Percentiles rank a stretch among this genome's conserved stretches.
phyloP scores from a whole-genome alignment of 2,888 invertebrate genomes.

The Metellina segmentata region DNA sequence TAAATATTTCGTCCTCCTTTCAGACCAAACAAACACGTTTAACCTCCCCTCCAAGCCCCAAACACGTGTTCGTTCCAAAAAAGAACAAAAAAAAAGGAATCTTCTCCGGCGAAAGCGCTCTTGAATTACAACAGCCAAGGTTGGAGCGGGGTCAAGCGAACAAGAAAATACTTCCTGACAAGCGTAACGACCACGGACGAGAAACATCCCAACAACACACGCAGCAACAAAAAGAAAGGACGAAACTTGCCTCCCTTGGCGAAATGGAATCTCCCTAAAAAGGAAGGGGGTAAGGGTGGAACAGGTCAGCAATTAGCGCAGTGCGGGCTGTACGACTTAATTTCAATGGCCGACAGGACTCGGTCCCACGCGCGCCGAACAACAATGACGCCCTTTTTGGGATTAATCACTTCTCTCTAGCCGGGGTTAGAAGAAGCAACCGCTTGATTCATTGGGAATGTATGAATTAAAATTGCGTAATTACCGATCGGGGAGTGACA shows the following conservation, averaged over 20 bases:
- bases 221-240: background rate
- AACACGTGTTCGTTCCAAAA: background rate
- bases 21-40: too few species aligned
- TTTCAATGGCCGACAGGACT: conserved; percentile 36
- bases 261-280: conserved; percentile 13
- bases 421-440: background rate
- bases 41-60: too few species aligned
- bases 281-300: background rate
- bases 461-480: conserved; percentile 46
- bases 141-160: too few species aligned
- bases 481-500: conserved; percentile 41
- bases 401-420: conserved; percentile 41
- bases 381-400: conserved; percentile 27
- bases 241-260: conserved; percentile 14
- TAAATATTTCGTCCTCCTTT: too few species aligned
- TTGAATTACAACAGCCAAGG: too few species aligned
- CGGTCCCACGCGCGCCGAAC: conserved; percentile 2
- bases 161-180: conserved; percentile 17
- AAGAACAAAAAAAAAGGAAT: background rate
- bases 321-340: conserved; percentile 49
- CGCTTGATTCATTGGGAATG: conserved; percentile 12
- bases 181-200: background rate
- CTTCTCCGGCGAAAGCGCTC: background rate
- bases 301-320: conserved; percentile 57
- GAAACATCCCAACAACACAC: background rate